Percentiles rank a stretch among this genome's conserved stretches.
phyloP scores from a whole-genome alignment of 2,888 invertebrate species.

The Pterostichus niger region DNA sequence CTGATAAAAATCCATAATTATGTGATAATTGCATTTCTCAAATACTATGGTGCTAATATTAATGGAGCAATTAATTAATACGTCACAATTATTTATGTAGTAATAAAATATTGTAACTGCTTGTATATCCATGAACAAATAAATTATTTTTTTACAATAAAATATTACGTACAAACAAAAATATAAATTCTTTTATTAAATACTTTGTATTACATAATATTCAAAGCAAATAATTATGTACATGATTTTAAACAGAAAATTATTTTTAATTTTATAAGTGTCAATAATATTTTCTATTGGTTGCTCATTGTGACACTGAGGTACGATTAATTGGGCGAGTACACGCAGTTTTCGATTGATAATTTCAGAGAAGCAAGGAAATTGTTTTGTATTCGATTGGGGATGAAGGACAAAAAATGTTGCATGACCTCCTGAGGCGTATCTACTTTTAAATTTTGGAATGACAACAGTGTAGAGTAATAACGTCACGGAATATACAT shows the following conservation, averaged over 20 bases:
- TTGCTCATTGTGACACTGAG: no score
- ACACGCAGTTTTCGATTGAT: no score
- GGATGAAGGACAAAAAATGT: no score
- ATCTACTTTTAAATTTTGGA: no score
- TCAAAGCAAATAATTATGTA: not conserved
- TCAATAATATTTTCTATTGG: no score
- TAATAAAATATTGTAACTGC: conserved; percentile 41
- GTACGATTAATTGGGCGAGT: no score
- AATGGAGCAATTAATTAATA: conserved; percentile 54
- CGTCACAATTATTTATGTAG: conserved; percentile 56
- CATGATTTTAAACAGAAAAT: not conserved
- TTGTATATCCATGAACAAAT: conserved; percentile 37
- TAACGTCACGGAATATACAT: no score
- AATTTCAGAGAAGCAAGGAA: no score
- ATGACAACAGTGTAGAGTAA: no score
- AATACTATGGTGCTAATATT: conserved; percentile 50
- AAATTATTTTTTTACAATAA: conserved; percentile 39
- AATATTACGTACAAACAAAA: conserved; percentile 22
- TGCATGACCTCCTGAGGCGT: no score
- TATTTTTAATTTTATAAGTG: no score
- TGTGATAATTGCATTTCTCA: conserved; percentile 54
- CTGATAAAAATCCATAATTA: conserved; percentile 34
- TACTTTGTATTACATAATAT: conserved; percentile 43
- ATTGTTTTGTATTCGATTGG: no score
- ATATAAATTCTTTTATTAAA: conserved; percentile 7